A percentile compares a stretch with the other conserved stretches of the same genome.
phyloP scores from a whole-genome alignment of 64 coral and sea anemone genomes.

The Montipora foliosa region DNA sequence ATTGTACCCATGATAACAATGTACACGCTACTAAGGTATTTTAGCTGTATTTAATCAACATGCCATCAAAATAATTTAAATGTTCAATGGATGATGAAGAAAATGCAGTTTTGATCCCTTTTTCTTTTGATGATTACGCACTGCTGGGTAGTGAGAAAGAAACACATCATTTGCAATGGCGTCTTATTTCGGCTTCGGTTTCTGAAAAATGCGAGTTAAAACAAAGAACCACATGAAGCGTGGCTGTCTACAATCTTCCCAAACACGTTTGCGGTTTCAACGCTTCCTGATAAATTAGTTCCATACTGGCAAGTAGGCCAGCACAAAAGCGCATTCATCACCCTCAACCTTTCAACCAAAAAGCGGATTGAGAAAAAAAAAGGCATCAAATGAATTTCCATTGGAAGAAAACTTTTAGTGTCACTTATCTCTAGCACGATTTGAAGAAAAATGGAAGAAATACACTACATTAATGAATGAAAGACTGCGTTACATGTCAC shows the following conservation, averaged over 20 bases:
- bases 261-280: slow-evolving; percentile 2
- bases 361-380: no score
- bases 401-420: no score
- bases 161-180: not conserved
- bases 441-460: no score
- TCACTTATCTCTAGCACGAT: no score
- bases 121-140: not conserved
- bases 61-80: not conserved
- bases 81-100: not conserved
- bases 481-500: slow-evolving; percentile 32
- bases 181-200: not conserved
- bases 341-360: no score
- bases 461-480: not conserved
- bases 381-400: no score
- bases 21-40: not conserved
- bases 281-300: not conserved
- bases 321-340: no score
- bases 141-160: not conserved
- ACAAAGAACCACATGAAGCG: not conserved
- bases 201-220: not conserved
- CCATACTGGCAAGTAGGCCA: not conserved
- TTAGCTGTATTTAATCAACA: not conserved
- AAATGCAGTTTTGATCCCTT: not conserved
- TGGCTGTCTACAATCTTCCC: not conserved
- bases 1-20: not conserved